Percentiles rank a stretch among this genome's conserved stretches.
These are phyloP conservation scores for Plebejus melissa DNA, from an alignment of 2,888 invertebrate species.

Conservation along the genomic window DNA sequence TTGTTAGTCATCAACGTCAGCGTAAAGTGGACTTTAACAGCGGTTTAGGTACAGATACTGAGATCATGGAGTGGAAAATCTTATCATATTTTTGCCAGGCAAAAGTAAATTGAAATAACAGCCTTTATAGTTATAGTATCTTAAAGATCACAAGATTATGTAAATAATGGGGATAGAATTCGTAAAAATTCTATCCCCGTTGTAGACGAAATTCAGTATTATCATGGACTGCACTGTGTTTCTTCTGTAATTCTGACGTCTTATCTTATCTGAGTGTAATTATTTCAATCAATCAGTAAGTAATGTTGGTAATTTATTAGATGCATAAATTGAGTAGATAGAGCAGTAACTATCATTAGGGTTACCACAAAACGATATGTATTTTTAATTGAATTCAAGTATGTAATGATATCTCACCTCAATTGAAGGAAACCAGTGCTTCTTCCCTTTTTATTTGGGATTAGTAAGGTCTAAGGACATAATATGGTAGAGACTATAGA, in stretches of 20 bases:
- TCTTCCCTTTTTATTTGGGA: background rate
- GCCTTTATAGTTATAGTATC: background rate
- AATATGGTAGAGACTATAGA: background rate
- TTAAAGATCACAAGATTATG: background rate
- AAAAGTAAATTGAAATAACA: background rate
- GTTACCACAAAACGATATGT: background rate
- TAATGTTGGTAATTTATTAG: background rate
- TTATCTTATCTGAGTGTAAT: background rate
- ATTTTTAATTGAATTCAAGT: too few species aligned
- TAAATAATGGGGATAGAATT: background rate
- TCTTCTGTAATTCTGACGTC: background rate
- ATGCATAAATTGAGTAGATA: background rate
- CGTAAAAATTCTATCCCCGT: background rate
- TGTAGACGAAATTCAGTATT: background rate
- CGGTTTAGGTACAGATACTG: background rate
- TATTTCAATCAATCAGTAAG: background rate
- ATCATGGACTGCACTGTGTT: background rate
- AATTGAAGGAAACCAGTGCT: background rate
- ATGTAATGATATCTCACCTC: background rate
- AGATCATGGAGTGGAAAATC: background rate
- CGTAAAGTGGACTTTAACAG: background rate
- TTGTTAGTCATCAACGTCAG: slow-evolving; percentile 8
- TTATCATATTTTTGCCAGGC: too few species aligned
- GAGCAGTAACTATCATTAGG: background rate
- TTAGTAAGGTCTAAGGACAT: too few species aligned